A percentile compares a stretch with the other conserved stretches of the same genome.
Conservation (phyloP, 2,888 invertebrate species). For the Phengaris arion region DNA sequence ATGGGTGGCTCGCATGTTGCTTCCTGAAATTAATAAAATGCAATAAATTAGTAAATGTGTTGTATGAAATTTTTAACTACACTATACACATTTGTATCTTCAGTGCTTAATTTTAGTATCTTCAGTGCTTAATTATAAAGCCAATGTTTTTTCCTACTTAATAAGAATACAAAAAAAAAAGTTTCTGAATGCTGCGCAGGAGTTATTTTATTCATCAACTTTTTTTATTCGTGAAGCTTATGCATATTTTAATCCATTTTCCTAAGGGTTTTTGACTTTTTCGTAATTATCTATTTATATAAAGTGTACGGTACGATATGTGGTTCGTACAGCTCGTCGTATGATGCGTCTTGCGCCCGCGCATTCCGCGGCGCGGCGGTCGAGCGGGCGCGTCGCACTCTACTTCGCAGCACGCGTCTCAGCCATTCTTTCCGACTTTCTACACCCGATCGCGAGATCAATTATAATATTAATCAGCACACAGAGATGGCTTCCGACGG, state of each 20-base stretch:
- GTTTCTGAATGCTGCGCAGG: too few species aligned
- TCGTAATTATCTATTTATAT: not conserved
- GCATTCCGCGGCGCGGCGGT: slow-evolving; percentile 5
- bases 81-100: too few species aligned
- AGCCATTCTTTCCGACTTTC: slow-evolving; percentile 74
- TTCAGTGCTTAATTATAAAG: too few species aligned
- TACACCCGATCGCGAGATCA: slow-evolving; percentile 73
- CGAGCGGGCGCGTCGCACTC: slow-evolving; percentile 62
- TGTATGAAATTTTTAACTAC: too few species aligned
- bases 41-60: not conserved
- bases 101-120: too few species aligned
- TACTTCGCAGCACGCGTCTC: slow-evolving; percentile 61
- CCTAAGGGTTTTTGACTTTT: not conserved
- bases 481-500: slow-evolving; percentile 64
- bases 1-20: slow-evolving; percentile 88
- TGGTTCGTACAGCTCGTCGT: not conserved
- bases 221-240: too few species aligned
- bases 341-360: slow-evolving; percentile 50
- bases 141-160: too few species aligned
- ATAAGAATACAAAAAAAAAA: too few species aligned
- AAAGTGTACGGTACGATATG: not conserved
- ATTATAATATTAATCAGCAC: slow-evolving; percentile 79
- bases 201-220: too few species aligned
- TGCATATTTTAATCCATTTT: not conserved
- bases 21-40: slow-evolving; percentile 77